Conservation (phyloP, 2,888 invertebrate species). For the Drosophila kambysellisi region DNA sequence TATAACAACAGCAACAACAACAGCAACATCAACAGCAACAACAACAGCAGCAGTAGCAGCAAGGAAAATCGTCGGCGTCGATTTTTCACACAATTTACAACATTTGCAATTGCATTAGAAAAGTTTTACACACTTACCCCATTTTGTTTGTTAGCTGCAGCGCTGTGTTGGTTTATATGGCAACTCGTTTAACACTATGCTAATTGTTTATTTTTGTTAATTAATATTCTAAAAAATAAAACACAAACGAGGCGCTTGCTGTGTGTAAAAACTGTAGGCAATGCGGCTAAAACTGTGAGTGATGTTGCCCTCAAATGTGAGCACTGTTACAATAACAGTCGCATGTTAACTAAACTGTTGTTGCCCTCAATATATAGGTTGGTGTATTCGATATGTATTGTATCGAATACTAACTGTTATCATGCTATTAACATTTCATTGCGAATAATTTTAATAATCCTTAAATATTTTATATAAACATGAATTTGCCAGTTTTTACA, state of each 20-base stretch:
- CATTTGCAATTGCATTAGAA: constrained; percentile 24
- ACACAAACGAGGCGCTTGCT: constrained; percentile 57
- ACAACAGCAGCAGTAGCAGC: constrained; percentile 14
- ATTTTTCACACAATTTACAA: constrained; percentile 69
- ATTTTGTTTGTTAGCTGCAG: constrained; percentile 55
- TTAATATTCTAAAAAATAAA: constrained; percentile 67
- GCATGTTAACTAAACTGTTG: constrained; percentile 13
- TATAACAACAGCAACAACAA: constrained; percentile 39
- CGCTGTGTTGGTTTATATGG: constrained; percentile 46
- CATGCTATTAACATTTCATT: background rate
- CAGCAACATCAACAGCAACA: background rate
- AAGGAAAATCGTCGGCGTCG: constrained; percentile 68
- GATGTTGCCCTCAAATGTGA: constrained; percentile 25
- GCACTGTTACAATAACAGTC: constrained; percentile 33
- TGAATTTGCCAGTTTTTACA: background rate
- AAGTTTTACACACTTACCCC: constrained; percentile 59
- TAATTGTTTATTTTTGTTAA: constrained; percentile 62
- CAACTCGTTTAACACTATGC: constrained; percentile 53
- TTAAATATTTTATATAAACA: background rate
- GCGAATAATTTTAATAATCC: background rate
- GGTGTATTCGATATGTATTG: constrained; percentile 4
- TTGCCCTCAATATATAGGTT: constrained; percentile 8
- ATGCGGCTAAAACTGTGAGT: constrained; percentile 41
- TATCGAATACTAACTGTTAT: background rate
- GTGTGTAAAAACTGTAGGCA: constrained; percentile 56